Base-by-base conservation (phyloP, 2,113 vertebrate species). In the Onychorhynchus coronatus region DNA sequence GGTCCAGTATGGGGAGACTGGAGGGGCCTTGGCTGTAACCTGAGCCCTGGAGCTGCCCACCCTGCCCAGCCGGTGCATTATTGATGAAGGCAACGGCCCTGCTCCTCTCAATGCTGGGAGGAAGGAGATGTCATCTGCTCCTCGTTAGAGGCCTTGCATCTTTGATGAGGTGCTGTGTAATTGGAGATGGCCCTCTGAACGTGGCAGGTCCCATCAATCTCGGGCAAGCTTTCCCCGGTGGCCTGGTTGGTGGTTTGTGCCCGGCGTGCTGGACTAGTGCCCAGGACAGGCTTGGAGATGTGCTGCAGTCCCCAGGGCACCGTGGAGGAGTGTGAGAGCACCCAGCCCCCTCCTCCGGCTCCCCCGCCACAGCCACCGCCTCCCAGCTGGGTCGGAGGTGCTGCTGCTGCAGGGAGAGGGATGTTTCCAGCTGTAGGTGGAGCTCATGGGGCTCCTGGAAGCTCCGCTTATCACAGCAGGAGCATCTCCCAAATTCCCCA, bases 111-210 rank as follows among this genome's bases (percentile, higher is more conserved):
- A 16, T 37, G 70, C 93, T 0, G 17, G 39, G 28, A 72, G 94
- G 56, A 92, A 72, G 62, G 73, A 87, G 91, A 94, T 96, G 93
- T 93, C 96, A 97, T 87, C 80, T 68, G 83, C 80, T 95, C 88
- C 95, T 97, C 46, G 15, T 97, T 97, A 97, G 94, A 91, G 83
- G 86, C 88, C 79, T 41, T 97, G 87, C 95, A 97, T 97, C 91
- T 97, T 98, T 97, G 93, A 97, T 97, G 92, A 96, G 87, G 17
- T 27, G 67, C 24, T 4, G 21, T 66, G 97, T 95, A 96, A 98
- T 30, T 33, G 87, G 97, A 97, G 96, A 56, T 15, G 55, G 91
- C 85, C 91, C 93, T 63, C 83, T 23, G 90, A 93, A 81, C 37
- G 5, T 12, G n/a, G 72, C 95, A 77, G 91, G 92, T 39, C 67